Base-by-base conservation (phyloP, 1,140 invertebrate genomes). In the Platorchestia sp. region DNA sequence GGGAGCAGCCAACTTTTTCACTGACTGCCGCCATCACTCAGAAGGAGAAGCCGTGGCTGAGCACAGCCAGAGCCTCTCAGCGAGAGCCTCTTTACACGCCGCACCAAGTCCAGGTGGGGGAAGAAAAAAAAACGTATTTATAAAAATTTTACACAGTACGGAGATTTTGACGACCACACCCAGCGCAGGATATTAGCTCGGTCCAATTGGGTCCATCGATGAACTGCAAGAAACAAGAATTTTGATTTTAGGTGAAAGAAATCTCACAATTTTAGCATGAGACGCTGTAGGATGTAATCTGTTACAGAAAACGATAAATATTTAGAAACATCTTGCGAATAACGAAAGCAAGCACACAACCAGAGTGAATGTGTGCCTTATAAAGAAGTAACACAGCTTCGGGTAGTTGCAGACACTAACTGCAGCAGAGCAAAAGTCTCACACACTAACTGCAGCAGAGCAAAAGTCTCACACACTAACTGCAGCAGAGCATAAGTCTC, bases 131-230 rank as follows among this genome's bases (percentile, higher is more conserved):
- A 44, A 42, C 87, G 45, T 45, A 93, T 45, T 45, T 93, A 93
- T 44, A 93, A 45, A 93, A 93, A 93, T 93, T 93, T 93, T 93
- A 93, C 91, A 93, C 91, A 44, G n/a, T 14, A 89, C 40, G 91
- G 47, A 93, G 91, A 42, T 45, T 93, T 44, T 44, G 44, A 44
- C 36, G 91, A 93, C 10, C 41, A 47, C 42, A n/a, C 40, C 5
- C 45, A 45, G 45, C 91, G 43, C 91, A 75, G 59, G 27, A 75
- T 45, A 93, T 47, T 93, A 47, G 45, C 91, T 45, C 43, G 91
- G 45, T 40, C 91, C 43, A 3, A 93, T 44, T 44, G 22, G 36
- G 43, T 93, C 91, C 45, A 45, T 47, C 43, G 91, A 45, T 40
- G 91, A 93, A 41, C 91, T 93, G 91, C 45, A 93, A 45, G 6